Conservation (phyloP, 2,113 vertebrate genomes). For the Orientallactaga bullata region DNA sequence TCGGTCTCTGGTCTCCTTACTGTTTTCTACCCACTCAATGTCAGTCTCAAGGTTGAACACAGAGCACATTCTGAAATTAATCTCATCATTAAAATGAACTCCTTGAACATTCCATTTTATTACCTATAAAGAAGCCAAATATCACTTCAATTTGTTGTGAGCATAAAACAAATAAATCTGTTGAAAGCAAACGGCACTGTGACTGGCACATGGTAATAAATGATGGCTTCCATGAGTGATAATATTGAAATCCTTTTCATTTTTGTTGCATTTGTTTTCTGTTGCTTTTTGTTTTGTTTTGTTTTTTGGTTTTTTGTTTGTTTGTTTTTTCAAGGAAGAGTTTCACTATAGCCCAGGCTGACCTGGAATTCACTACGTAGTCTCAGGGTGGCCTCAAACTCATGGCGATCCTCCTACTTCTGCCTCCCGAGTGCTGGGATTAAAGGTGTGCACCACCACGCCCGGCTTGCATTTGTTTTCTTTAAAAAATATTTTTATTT, state of each 20-base stretch:
- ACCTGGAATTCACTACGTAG: too few relatives aligned
- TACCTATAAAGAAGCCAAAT: not conserved
- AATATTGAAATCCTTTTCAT: not conserved
- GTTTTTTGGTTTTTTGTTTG: too few relatives aligned
- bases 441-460: too few relatives aligned
- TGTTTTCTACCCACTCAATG: not conserved
- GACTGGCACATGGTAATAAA: not conserved
- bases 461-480: too few relatives aligned
- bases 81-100: not conserved
- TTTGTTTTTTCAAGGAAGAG: too few relatives aligned
- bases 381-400: too few relatives aligned
- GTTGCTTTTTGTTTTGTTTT: too few relatives aligned
- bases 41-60: not conserved
- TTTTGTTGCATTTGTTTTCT: not conserved
- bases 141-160: not conserved
- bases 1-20: not conserved
- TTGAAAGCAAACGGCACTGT: not conserved
- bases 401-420: too few relatives aligned
- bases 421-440: too few relatives aligned
- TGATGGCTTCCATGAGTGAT: not conserved
- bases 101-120: not conserved
- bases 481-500: too few relatives aligned
- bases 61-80: not conserved
- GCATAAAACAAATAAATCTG: not conserved
- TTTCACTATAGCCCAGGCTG: too few relatives aligned